Conservation (phyloP, 2,797 vertebrate species). For the Melopsittacus undulatus region DNA sequence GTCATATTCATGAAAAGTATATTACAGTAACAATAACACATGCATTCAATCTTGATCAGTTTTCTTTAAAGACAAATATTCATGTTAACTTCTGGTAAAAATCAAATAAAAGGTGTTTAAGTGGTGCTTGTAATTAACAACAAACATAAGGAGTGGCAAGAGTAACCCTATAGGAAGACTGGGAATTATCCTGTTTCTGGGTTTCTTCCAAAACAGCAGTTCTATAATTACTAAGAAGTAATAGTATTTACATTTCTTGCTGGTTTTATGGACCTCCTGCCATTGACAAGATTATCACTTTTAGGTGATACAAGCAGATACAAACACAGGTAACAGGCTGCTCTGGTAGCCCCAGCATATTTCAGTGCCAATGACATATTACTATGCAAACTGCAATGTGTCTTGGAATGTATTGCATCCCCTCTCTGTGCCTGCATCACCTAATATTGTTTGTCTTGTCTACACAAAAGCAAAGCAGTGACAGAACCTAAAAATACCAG, state of each 20-base stretch:
- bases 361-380: not conserved
- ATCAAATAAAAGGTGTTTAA: not conserved
- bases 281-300: not conserved
- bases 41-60: not conserved
- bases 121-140: not conserved
- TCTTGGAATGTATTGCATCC: not conserved
- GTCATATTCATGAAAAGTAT: accelerated
- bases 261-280: not conserved
- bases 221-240: not conserved
- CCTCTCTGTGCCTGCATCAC: not conserved
- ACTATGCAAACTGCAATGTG: not conserved
- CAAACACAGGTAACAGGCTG: not conserved
- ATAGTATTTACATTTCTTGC: not conserved
- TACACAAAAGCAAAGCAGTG: not conserved
- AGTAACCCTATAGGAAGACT: not conserved
- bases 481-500: not conserved
- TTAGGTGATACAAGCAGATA: not conserved
- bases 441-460: not conserved
- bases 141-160: not conserved
- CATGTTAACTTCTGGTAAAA: not conserved
- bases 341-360: not conserved
- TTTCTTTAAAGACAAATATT: not conserved
- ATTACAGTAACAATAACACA: not conserved
- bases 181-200: not conserved
- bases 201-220: not conserved